Evolutionary conservation across 2,113 vertebrate species (phyloP).

Genomic region (Epinephelus fuscoguttatus): DNA sequence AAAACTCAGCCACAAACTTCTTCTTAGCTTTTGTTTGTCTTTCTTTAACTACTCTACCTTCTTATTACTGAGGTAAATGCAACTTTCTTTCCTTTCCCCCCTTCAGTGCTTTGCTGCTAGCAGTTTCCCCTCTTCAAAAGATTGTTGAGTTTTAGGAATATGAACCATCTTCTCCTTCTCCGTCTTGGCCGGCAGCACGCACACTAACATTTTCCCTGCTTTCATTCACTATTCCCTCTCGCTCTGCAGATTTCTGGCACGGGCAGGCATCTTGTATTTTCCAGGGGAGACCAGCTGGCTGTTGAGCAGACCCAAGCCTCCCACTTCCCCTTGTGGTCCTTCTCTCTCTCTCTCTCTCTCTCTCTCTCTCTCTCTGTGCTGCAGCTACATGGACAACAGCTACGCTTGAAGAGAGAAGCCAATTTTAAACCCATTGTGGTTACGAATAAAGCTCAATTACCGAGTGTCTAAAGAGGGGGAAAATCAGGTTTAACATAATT

Average conservation of each 20-base stretch:
- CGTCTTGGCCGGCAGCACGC: constrained; percentile 41
- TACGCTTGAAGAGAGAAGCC: not conserved
- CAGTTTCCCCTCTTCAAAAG: constrained; percentile 8
- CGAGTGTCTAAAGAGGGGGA: not conserved
- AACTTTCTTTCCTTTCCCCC: not conserved
- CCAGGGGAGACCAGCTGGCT: constrained; percentile 60
- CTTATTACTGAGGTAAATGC: not conserved
- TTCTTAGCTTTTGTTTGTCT: not conserved
- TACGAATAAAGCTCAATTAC: not conserved
- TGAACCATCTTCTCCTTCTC: constrained; percentile 36
- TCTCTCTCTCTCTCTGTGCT: constrained; percentile 38
- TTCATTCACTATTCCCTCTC: constrained; percentile 32
- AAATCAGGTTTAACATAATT: constrained; percentile 2
- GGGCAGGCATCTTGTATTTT: constrained; percentile 64
- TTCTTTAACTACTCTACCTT: not conserved
- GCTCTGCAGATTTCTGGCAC: constrained; percentile 60
- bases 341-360: constrained; percentile 34
- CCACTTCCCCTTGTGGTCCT: constrained; percentile 62
- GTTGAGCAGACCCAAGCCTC: constrained; percentile 52
- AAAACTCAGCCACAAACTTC: not conserved
- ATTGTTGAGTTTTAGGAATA: constrained; percentile 38
- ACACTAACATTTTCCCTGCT: constrained; percentile 62
- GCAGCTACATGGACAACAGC: constrained; percentile 24
- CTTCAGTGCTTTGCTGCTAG: not conserved
- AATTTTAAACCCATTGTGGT: not conserved